These are phyloP conservation scores for Polypterus bichir DNA, from an alignment of 2,113 vertebrate species.

Conservation along the genomic window DNA sequence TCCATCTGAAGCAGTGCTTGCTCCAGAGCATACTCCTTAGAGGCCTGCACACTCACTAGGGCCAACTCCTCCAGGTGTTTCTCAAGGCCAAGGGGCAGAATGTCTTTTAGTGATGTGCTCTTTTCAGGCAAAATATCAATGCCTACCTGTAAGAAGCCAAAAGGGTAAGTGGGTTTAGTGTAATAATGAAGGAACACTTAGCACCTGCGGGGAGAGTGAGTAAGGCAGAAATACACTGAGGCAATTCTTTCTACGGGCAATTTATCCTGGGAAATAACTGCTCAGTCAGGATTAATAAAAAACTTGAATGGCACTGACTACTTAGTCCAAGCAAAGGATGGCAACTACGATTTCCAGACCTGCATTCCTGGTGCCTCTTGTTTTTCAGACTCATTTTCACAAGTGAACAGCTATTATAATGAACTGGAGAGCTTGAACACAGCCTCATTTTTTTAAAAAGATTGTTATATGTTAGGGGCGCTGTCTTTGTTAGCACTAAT, in stretches of 20 bases:
- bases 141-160: conserved; percentile 19
- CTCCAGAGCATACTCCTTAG: conserved; percentile 28
- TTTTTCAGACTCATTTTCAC: not conserved
- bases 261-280: not conserved
- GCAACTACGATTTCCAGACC: too few species aligned
- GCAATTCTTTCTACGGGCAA: not conserved
- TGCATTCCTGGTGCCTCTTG: not conserved
- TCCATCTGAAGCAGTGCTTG: conserved; percentile 23
- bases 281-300: not conserved
- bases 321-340: too few species aligned
- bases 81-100: conserved; percentile 39
- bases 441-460: conserved; percentile 59
- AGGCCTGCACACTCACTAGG: conserved; percentile 18
- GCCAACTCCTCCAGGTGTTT: conserved; percentile 33
- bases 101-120: conserved; percentile 31
- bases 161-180: not conserved
- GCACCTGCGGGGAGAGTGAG: not conserved
- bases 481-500: conserved; percentile 63
- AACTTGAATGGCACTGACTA: not conserved
- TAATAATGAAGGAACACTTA: not conserved
- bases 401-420: not conserved
- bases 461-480: conserved; percentile 75
- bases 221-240: not conserved
- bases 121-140: conserved; percentile 26
- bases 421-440: not conserved